Conservation (phyloP, 1,140 invertebrate genomes). For the Saccostrea glomerata region DNA sequence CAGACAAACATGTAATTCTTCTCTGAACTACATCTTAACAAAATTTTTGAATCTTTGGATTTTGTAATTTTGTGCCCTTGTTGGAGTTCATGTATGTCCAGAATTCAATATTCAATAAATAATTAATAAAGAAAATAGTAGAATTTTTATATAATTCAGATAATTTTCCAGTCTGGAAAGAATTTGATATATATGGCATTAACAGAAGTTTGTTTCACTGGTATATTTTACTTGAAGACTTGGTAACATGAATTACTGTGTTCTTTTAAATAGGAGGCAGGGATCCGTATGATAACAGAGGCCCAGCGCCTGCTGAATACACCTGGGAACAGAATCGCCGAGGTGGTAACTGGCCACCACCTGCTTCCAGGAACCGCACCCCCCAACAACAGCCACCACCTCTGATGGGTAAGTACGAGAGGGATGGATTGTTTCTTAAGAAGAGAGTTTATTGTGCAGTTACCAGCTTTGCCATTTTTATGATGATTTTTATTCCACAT, state of each 20-base stretch:
- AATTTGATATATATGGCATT: no score
- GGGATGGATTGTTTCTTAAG: no score
- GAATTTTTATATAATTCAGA: no score
- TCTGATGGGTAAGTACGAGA: not conserved
- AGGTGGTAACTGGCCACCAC: slow-evolving; percentile 15
- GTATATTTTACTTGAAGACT: not conserved
- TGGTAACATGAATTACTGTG: not conserved
- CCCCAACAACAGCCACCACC: not conserved
- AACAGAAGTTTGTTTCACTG: no score
- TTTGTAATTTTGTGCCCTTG: no score
- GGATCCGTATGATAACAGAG: not conserved
- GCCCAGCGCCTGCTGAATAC: not conserved
- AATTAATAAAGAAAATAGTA: no score
- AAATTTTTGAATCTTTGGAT: no score
- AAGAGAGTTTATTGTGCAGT: not conserved
- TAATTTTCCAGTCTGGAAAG: no score
- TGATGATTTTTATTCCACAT: not conserved
- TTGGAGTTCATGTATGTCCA: no score
- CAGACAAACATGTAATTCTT: no score
- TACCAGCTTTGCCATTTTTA: not conserved
- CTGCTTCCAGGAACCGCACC: not conserved
- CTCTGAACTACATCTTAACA: no score
- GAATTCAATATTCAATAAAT: no score
- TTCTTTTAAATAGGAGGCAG: not conserved
- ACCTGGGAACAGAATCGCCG: not conserved